Evolutionary conservation across 2,888 invertebrate genomes (phyloP).

Genomic region (Venustoraphidia nigricollis): DNA sequence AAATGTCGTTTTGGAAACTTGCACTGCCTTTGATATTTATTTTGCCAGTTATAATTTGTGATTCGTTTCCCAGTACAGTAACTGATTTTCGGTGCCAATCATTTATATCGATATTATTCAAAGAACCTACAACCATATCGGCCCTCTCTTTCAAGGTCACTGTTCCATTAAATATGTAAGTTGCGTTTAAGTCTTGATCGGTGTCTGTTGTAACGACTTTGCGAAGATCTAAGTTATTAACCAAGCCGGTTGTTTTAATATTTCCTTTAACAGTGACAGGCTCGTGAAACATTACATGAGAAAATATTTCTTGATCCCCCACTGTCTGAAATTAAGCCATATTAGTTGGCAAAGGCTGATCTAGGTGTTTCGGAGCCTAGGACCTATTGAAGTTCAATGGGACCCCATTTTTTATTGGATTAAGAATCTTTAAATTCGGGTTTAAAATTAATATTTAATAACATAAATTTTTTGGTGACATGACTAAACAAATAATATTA

Average conservation of each 20-base stretch:
- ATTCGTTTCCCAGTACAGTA: constrained; percentile 18
- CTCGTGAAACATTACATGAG: constrained; percentile 26
- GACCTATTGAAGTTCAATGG: too few relatives aligned
- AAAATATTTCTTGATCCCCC: constrained; percentile 25
- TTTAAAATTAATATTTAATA: too few relatives aligned
- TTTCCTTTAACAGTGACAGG: constrained; percentile 21
- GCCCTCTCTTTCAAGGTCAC: constrained; percentile 4
- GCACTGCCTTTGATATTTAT: constrained; percentile 30
- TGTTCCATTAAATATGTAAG: constrained; percentile 21
- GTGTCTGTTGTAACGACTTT: constrained; percentile 26
- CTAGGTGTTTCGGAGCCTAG: too few relatives aligned
- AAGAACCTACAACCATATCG: background rate
- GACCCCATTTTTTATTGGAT: too few relatives aligned
- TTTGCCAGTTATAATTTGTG: constrained; percentile 29
- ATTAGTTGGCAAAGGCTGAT: too few relatives aligned
- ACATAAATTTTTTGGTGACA: too few relatives aligned
- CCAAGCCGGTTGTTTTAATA: constrained; percentile 18
- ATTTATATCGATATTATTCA: constrained; percentile 15
- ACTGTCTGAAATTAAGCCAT: constrained; percentile 14
- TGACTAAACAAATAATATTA: too few relatives aligned
- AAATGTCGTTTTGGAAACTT: constrained; percentile 22
- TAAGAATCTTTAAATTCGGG: too few relatives aligned
- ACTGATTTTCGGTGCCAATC: constrained; percentile 28
- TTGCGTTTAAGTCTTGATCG: constrained; percentile 21
- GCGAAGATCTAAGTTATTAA: constrained; percentile 25